Evolutionary conservation across 2,113 vertebrate species (phyloP), one percentile per base, ranked within the genome.

Genomic region (Notiomystis cincta): DNA sequence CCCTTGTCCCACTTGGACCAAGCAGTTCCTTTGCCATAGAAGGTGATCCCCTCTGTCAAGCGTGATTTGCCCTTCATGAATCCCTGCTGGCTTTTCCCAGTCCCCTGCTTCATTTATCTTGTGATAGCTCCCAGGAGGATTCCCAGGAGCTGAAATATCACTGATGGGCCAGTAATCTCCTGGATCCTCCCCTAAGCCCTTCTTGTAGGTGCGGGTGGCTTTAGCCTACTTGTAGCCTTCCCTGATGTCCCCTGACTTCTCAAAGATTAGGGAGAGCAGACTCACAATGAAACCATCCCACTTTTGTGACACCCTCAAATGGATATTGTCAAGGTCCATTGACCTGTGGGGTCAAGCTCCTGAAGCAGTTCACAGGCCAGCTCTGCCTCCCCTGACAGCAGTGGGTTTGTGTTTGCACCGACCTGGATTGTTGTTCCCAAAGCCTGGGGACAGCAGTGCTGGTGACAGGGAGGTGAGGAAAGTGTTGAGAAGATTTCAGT

Each of bases 1-100:
- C 0, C 0, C 16, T 38, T 0, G 0, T 5, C 42, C 8, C 42
- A 11, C n/a, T 8, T 24, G 24, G 27, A 38, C 28, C 0, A 0
- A 85, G n/a, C 45, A 40, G 13, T 44, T 71, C 28, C 51, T 70
- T 15, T 45, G 47, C 38, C 11, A 3, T 0, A 33, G 58, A 25
- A 78, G 12, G 54, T 24, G 9, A 69, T 35, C 25, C 40, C 30
- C 11, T 89, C 64, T 82, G 28, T 35, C 62, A 82, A 35, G n/a
- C 14, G 61, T 1, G 0, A 13, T 31, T 61, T 54, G 17, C 30
- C 30, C 14, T 13, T 19, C 9, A 31, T 54, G 62, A 89, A 76
- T 61, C 40, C 40, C 22, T 76, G 14, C 25, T 54, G 40, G 30
- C 30, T 91, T 79, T 75, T 80, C n/a, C 54, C 35, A 75, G 6